phyloP scores from a whole-genome alignment of 2,113 vertebrate genomes.

The Coracopsis vasa region DNA sequence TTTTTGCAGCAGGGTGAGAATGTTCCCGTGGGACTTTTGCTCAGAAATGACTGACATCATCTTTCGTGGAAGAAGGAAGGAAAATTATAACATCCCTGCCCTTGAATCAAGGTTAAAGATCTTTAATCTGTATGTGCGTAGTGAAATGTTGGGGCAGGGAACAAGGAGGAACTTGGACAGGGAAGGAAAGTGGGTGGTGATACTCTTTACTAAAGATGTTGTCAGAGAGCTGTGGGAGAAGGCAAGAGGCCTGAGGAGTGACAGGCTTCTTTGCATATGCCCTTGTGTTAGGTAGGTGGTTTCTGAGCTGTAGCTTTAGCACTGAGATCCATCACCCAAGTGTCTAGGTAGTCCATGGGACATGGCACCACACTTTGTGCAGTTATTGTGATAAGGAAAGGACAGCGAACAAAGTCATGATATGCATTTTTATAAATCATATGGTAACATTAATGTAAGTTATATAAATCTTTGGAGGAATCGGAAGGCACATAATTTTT shows the following conservation, averaged over 20 bases:
- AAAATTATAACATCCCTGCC: background rate
- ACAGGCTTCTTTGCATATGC: background rate
- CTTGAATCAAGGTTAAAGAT: background rate
- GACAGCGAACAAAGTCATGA: background rate
- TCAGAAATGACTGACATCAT: background rate
- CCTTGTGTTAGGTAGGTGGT: background rate
- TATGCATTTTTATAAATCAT: background rate
- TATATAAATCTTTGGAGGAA: background rate
- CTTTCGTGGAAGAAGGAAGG: background rate
- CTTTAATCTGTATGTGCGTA: background rate
- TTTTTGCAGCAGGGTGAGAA: background rate
- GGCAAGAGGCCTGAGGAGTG: background rate
- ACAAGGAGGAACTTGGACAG: background rate
- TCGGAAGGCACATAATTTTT: background rate
- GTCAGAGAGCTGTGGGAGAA: background rate
- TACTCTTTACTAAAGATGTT: background rate
- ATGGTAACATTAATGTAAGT: background rate
- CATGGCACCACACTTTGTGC: fast-evolving
- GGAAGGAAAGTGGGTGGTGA: background rate
- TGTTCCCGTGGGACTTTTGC: background rate
- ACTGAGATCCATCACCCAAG: background rate
- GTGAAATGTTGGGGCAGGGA: background rate
- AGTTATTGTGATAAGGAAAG: background rate
- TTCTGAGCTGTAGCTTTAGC: background rate
- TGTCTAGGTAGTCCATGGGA: background rate